A percentile compares a stretch with the other conserved stretches of the same genome.
phyloP scores from a whole-genome alignment of 2,113 vertebrate genomes.

The Sinocyclocheilus grahami region DNA sequence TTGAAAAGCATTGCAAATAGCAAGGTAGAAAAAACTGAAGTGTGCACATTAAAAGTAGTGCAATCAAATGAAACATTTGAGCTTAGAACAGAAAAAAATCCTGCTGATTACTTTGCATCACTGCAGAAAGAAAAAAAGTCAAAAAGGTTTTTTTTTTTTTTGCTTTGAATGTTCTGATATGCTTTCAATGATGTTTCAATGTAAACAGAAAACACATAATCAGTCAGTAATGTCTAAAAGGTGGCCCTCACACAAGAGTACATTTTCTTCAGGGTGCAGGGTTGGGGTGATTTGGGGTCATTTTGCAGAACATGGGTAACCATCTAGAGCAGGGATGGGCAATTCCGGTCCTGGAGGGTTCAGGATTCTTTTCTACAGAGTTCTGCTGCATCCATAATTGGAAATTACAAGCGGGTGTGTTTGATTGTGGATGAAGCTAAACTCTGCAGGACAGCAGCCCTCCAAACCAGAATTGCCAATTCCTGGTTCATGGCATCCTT shows the following conservation, averaged over 20 bases:
- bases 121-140: neutral
- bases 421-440: constrained; percentile 1
- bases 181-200: neutral
- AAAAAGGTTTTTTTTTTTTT: neutral
- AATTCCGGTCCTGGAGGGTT: neutral
- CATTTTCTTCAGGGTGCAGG: neutral
- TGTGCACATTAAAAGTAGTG: neutral
- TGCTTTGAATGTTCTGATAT: neutral
- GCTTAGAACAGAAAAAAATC: neutral
- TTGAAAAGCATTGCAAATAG: neutral
- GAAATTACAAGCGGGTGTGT: neutral
- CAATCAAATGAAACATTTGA: neutral
- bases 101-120: neutral
- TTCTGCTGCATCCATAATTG: neutral
- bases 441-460: neutral
- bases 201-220: neutral
- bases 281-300: neutral
- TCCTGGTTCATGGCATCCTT: too few species aligned
- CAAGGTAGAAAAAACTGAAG: neutral
- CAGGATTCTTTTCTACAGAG: neutral
- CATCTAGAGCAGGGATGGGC: neutral
- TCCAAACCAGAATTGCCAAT: too few species aligned
- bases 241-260: neutral
- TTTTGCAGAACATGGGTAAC: neutral
- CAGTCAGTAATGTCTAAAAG: neutral